Evolutionary conservation across 2,888 invertebrate species (phyloP).

Genomic region (Amphipoea oculea): DNA sequence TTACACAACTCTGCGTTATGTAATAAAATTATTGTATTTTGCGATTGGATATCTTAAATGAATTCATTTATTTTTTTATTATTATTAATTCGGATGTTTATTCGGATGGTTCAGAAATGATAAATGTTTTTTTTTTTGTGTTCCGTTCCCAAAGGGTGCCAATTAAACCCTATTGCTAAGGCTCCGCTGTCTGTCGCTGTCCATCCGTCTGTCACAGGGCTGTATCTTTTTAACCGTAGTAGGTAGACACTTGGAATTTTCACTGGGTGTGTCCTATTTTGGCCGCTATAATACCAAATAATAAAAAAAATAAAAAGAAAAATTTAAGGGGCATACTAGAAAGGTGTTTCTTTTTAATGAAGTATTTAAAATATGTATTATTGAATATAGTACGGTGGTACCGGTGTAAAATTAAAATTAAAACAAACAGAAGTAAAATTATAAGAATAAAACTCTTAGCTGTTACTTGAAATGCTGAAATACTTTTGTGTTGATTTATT

Average conservation of each 20-base stretch:
- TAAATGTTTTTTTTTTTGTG: background rate
- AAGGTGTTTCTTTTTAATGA: no score
- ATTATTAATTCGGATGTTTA: background rate
- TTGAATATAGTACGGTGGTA: no score
- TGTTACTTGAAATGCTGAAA: background rate
- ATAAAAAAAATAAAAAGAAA: no score
- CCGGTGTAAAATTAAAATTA: no score
- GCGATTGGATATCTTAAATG: background rate
- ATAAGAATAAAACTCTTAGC: background rate
- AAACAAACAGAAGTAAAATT: background rate
- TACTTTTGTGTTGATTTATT: background rate
- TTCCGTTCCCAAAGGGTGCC: no score
- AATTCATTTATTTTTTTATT: constrained; percentile 3
- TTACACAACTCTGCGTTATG: constrained; percentile 48
- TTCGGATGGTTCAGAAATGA: background rate
- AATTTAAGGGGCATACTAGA: no score
- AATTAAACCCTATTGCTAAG: no score
- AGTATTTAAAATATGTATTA: no score
- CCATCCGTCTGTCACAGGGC: background rate
- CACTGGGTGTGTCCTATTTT: background rate
- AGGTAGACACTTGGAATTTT: background rate
- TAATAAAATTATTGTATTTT: constrained; percentile 28
- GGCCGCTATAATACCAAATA: no score
- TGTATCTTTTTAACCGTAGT: background rate
- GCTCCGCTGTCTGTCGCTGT: background rate